Base-by-base conservation (phyloP, 2,113 vertebrate genomes). In the Zosterops borbonicus region DNA sequence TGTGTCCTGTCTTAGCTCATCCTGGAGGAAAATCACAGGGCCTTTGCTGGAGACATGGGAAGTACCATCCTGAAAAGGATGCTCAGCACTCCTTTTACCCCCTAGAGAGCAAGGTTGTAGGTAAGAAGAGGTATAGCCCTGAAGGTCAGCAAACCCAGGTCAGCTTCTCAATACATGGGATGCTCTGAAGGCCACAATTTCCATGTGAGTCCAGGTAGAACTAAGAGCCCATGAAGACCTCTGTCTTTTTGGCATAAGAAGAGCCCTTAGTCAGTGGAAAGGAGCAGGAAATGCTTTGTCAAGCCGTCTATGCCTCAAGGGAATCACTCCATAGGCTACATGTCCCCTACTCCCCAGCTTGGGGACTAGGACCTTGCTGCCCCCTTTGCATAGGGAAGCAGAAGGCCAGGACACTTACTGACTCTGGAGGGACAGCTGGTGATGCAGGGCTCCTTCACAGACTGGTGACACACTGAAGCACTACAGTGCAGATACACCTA, bases 401-500 rank as follows among this genome's bases (percentile, higher is more conserved):
- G 14, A 60, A 12, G 13, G 37, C 15, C 47, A 21, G 14, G 63
- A 59, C 70, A 94, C 96, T 96, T 73, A 97, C 96, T 83, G 52
- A 52, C 52, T 74, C 64, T 25, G 52, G 41, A 25, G 81, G 89
- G 87, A 77, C 97, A 98, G 37, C 58, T 3, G 11, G 9, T 49
- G 29, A 1, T 27, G 22, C 97, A 97, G 77, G 94, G 69, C 6
- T 69, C 60, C 9, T 56, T 47, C 9, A 81, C 42, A 16, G 52
- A 76, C 6, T 1, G 49, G 73, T 96, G 96, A 79, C 97, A 97
- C 56, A 97, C 16, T 0, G 83, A 97, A 12, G 55, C 94, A 27
- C 96, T 98, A 74, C 97, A 98, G 78, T 98, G 98, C 44, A 98
- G 83, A 11, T 96, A 97, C 16, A 98, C 96, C 97, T 97, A 35